Percentiles rank a stretch among this genome's conserved stretches.
phyloP scores from a whole-genome alignment of 2,797 vertebrate species.

The Cheirogaleus major region DNA sequence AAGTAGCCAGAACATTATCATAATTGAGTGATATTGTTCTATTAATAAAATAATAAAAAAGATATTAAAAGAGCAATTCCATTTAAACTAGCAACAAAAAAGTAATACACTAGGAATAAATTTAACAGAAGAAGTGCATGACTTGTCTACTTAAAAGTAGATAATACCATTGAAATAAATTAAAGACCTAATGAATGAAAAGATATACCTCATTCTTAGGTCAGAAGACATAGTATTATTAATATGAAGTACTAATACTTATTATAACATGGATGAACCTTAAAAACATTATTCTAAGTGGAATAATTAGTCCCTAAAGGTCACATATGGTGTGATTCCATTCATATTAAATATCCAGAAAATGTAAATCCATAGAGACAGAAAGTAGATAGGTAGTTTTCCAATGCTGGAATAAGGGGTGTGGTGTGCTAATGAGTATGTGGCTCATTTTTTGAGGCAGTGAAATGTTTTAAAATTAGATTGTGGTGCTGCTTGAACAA shows the following conservation, averaged over 20 bases:
- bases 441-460: background rate
- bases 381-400: background rate
- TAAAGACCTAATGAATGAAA: background rate
- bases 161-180: background rate
- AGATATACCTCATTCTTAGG: background rate
- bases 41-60: background rate
- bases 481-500: background rate
- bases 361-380: background rate
- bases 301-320: background rate
- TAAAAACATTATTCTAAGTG: background rate
- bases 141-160: background rate
- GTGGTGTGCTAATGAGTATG: background rate
- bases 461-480: background rate
- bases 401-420: background rate
- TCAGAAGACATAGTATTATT: background rate
- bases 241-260: background rate
- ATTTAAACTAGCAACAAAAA: background rate
- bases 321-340: no score
- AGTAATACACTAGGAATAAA: background rate
- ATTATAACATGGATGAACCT: background rate
- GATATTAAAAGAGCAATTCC: background rate
- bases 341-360: background rate
- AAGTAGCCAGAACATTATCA: background rate
- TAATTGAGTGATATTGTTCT: background rate
- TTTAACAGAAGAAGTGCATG: background rate